Percentiles rank a stretch among this genome's conserved stretches.
Evolutionary conservation across 1,140 invertebrate genomes (phyloP).

Genomic region (Halesus radiatus): DNA sequence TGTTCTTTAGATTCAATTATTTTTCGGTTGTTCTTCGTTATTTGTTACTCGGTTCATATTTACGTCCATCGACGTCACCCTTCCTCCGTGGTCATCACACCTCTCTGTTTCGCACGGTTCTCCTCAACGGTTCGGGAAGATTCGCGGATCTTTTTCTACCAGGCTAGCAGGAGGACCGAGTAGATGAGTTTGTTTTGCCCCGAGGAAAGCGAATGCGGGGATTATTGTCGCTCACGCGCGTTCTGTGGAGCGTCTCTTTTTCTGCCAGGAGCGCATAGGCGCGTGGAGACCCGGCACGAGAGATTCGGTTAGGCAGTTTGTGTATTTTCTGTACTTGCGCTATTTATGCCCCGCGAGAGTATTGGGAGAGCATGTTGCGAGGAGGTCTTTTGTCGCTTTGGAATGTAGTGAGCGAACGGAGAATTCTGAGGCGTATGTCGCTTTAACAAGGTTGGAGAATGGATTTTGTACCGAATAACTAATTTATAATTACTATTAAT

Average conservation of each 20-base stretch:
- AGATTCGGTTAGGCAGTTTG: constrained; percentile 41
- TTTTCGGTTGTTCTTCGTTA: no score
- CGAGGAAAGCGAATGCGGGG: background rate
- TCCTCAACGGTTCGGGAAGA: constrained; percentile 30
- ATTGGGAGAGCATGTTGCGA: constrained; percentile 45
- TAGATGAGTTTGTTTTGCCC: constrained; percentile 6
- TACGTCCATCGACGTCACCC: no score
- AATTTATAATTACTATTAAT: no score
- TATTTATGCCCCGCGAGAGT: constrained; percentile 57
- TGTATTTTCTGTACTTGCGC: constrained; percentile 53
- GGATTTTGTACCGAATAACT: no score
- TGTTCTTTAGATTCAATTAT: no score
- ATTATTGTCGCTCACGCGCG: constrained; percentile 31
- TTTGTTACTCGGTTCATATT: no score
- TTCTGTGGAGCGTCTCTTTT: constrained; percentile 43
- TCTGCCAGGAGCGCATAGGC: constrained; percentile 40
- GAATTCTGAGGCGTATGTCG: no score
- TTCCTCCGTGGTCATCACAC: no score
- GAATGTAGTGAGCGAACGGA: constrained; percentile 24
- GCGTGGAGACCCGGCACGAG: constrained; percentile 26
- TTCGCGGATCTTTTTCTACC: constrained; percentile 33
- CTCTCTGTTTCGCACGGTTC: constrained; percentile 25
- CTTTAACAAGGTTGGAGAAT: no score
- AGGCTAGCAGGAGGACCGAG: background rate
- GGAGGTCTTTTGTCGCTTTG: constrained; percentile 34